These are phyloP conservation scores for Platycercus adscitus DNA, from an alignment of 2,113 vertebrate species.

Conservation along the genomic window DNA sequence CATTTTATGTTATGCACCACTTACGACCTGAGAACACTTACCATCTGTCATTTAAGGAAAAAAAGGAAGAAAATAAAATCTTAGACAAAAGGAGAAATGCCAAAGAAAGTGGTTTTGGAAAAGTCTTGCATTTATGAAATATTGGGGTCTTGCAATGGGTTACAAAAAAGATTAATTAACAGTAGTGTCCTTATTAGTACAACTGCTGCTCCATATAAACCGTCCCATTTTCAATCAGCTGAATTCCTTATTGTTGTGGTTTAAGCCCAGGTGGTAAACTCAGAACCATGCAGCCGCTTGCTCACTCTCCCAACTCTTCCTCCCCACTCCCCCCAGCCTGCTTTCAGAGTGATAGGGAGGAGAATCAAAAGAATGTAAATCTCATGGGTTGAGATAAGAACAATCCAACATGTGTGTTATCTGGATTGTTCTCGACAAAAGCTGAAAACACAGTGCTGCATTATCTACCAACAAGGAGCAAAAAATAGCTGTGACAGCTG, in stretches of 20 bases:
- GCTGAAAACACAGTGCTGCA: neutral
- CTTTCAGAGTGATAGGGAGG: neutral
- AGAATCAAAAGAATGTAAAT: neutral
- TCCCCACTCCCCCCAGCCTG: neutral
- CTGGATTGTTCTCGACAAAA: neutral
- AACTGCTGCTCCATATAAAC: neutral
- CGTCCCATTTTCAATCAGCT: neutral
- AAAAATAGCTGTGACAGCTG: neutral
- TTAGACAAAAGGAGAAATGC: neutral
- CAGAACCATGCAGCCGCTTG: neutral
- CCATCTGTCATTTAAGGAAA: neutral
- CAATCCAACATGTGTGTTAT: neutral
- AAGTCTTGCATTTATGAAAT: neutral
- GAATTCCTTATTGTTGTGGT: neutral
- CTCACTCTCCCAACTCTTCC: neutral
- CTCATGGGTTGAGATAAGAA: neutral
- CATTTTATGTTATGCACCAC: neutral
- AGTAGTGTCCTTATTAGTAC: rapidly evolving
- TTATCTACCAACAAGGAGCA: neutral
- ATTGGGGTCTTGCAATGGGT: neutral
- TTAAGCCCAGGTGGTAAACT: neutral
- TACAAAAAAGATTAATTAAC: neutral
- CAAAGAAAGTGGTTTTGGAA: neutral
- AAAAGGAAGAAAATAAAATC: neutral
- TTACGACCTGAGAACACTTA: neutral